phyloP scores from a whole-genome alignment of 2,888 invertebrate species.

The Temnothorax ravouxi region DNA sequence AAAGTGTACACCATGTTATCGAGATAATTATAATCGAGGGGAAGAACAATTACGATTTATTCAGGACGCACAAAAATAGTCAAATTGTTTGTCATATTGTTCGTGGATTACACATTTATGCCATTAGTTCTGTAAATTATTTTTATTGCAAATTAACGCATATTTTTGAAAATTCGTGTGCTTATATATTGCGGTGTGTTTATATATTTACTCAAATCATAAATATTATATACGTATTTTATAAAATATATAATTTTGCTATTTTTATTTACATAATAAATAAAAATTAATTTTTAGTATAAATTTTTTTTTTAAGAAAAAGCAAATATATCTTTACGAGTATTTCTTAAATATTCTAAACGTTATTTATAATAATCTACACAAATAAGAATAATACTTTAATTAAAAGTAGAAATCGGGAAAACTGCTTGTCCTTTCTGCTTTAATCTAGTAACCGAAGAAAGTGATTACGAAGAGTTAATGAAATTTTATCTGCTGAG shows the following conservation, averaged over 20 bases:
- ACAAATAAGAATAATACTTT: not conserved
- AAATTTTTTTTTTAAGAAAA: not conserved
- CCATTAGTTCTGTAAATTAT: not conserved
- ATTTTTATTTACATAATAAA: not conserved
- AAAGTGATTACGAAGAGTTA: conserved; percentile 10
- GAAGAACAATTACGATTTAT: not conserved
- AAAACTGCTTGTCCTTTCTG: not conserved
- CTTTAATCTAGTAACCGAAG: not conserved
- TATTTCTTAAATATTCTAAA: too few relatives aligned
- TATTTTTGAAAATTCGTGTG: not conserved
- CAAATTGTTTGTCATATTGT: not conserved
- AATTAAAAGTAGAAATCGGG: not conserved
- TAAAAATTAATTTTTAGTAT: not conserved
- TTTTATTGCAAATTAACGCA: conserved; percentile 5
- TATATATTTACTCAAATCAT: not conserved
- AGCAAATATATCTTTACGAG: not conserved
- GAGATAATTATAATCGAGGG: conserved; percentile 7
- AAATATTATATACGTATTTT: not conserved
- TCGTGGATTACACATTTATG: not conserved
- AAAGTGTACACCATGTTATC: not conserved
- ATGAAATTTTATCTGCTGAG: conserved; percentile 29
- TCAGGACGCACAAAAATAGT: not conserved
- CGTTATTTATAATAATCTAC: not conserved
- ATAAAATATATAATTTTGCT: conserved; percentile 1
- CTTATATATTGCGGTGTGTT: not conserved